Evolutionary conservation across 2,797 vertebrate species (phyloP), one percentile per base, ranked within the genome.

Genomic region (Podargus strigoides): DNA sequence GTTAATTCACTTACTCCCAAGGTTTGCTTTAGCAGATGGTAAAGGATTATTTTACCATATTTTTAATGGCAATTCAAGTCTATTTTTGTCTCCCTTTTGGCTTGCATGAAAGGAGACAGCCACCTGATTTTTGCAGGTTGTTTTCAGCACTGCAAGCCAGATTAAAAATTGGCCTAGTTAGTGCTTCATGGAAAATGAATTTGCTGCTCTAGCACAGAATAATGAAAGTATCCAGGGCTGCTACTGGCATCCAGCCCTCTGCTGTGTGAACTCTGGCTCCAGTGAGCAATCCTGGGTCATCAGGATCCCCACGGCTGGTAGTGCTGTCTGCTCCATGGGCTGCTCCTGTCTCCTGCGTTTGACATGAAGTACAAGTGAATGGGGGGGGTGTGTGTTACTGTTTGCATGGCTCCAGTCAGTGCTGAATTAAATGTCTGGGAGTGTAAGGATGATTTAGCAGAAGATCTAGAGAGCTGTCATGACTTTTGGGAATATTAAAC

Each of bases 61-160:
- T 98, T 97, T 97, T 96, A 95, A 85, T 96, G 95, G 93, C 85
- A 97, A 86, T 92, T 93, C 63, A 81, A 93, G 89, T 84, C 97
- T 98, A 98, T 98, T 98, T 98, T 97, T 98, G 87, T 96, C 97
- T 97, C 59, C 85, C 87, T 93, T 96, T 97, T 98, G 97, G 97
- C 97, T 94, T 95, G 66, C 73, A n/a, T 85, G 74, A 96, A 93
- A 97, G 94, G 90, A 96, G 93, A 68, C 92, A 96, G 93, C 95
- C 97, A 98, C 98, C 98, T 98, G 97, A 95, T 97, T 97, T 97
- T 97, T 94, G 95, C 97, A 97, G 97, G 97, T 96, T 95, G 96
- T 96, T 97, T 96, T 98, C 94, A 96, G 80, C 83, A 49, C 77
- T n/a, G 93, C 36, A 89, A 93, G 87, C 50, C 74, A 80, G 66